Evolutionary conservation across 1,140 invertebrate genomes (phyloP), one percentile per base, ranked within the genome.

Genomic region (Ceratitis capitata): DNA sequence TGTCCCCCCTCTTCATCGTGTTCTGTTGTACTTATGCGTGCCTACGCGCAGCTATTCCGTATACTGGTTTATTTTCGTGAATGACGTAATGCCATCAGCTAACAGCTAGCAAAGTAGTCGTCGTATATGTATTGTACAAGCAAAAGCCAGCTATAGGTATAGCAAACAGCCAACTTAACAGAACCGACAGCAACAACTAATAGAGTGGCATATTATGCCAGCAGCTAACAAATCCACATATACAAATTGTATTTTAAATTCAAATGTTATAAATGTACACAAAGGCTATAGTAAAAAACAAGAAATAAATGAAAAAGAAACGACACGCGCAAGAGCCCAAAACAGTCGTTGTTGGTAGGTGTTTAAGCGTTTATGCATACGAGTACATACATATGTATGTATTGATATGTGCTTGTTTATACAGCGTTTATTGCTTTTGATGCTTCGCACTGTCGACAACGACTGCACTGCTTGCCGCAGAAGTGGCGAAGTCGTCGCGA

Each of bases 11-110:
- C 69, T 45, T 42, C 56, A 61, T 12, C 56, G 56, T 61, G n/a
- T 26, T 61, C 5, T 26, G 56, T 53, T 53, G 51, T 64, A 32
- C 12, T 45, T 78, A 12, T 45, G 69, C 69, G 69, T 78, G 69
- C 69, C 69, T 78, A 45, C 69, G 23, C 69, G 35, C n/a, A n/a
- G n/a, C 69, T 78, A 19, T 35, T 23, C 69, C 69, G 35, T 78
- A 39, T 32, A 39, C 35, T 78, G 69, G 69, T 78, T 58, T 83
- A 83, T 83, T 83, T 83, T 49, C n/a, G 82, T 83, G 82, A 83
- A 58, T 83, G 82, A 83, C 82, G 82, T 83, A 83, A 83, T 49
- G 82, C 82, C 29, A 19, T 23, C 29, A 83, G 42, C 82, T 35
- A 45, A 7, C 3, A 78, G 69, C 39, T 35, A 78, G 69, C 39